Percentiles rank a stretch among this genome's conserved stretches.
Conservation (phyloP, 1,140 invertebrate genomes). For the Cotesia glomerata region DNA sequence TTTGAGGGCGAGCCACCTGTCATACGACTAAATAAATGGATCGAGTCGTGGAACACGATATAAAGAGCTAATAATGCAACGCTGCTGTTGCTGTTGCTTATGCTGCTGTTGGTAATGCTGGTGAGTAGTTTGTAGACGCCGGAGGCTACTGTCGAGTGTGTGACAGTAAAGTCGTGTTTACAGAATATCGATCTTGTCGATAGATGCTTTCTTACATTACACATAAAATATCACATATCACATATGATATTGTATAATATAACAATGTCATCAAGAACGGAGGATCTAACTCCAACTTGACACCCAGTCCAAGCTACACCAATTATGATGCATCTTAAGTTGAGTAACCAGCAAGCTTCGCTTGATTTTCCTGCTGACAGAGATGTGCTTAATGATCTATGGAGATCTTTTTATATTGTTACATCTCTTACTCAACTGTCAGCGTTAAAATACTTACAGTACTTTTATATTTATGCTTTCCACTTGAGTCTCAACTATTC, state of each 20-base stretch:
- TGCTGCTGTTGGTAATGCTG: not conserved
- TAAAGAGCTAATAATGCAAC: constrained; percentile 46
- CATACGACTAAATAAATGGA: constrained; percentile 51
- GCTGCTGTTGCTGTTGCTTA: not conserved
- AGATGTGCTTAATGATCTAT: too few relatives aligned
- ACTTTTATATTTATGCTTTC: too few relatives aligned
- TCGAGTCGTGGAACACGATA: constrained; percentile 49
- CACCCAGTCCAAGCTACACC: not conserved
- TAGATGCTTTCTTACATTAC: constrained; percentile 4
- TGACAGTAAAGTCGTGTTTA: constrained; percentile 9
- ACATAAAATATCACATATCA: not conserved
- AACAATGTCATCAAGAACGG: too few relatives aligned
- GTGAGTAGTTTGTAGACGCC: constrained; percentile 21
- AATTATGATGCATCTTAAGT: not conserved
- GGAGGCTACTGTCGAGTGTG: constrained; percentile 19
- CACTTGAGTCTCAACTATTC: too few relatives aligned
- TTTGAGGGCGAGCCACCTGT: constrained; percentile 35
- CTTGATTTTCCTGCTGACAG: too few relatives aligned
- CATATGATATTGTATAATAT: not conserved
- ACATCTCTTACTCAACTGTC: too few relatives aligned
- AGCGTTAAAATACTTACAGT: too few relatives aligned
- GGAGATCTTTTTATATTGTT: too few relatives aligned
- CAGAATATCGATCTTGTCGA: constrained; percentile 19
- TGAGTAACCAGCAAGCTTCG: not conserved
- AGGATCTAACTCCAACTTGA: too few relatives aligned